Conservation (phyloP, 2,888 invertebrate genomes). For the Phaonia tiefii region DNA sequence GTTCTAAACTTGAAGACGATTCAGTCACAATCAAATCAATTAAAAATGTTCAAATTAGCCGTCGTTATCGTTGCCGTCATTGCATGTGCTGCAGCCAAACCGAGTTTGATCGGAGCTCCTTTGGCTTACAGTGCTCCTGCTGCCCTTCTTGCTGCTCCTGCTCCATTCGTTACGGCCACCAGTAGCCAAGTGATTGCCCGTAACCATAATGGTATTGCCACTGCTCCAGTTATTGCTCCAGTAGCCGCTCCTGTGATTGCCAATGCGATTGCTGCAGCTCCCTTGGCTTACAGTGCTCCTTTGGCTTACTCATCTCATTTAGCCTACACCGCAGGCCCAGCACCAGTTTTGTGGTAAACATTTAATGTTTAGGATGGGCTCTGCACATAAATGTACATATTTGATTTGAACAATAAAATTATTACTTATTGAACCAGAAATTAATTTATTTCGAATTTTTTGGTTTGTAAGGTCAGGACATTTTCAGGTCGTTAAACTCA, state of each 20-base stretch:
- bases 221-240: slow-evolving; percentile 71
- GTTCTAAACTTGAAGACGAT: neutral
- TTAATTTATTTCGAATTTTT: too few relatives aligned
- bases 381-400: too few relatives aligned
- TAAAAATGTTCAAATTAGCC: slow-evolving; percentile 57
- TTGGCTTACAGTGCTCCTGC: slow-evolving; percentile 46
- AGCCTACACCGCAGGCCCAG: slow-evolving; percentile 56
- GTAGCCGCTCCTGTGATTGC: slow-evolving; percentile 64
- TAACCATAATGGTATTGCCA: slow-evolving; percentile 74
- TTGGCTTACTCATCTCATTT: slow-evolving; percentile 57
- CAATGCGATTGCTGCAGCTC: slow-evolving; percentile 66
- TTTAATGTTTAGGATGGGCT: too few relatives aligned
- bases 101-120: slow-evolving; percentile 62
- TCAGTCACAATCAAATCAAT: neutral
- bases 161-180: slow-evolving; percentile 71
- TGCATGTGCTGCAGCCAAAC: slow-evolving; percentile 72
- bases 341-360: slow-evolving; percentile 55
- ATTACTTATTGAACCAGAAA: too few relatives aligned
- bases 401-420: too few relatives aligned
- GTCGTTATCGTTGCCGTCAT: slow-evolving; percentile 71
- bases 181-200: slow-evolving; percentile 73
- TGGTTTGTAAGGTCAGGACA: too few relatives aligned
- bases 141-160: slow-evolving; percentile 54
- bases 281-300: slow-evolving; percentile 61
- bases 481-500: too few relatives aligned